Evolutionary conservation across 1,140 invertebrate species (phyloP), one percentile per base, ranked within the genome.

Genomic region (Ylistrum balloti): DNA sequence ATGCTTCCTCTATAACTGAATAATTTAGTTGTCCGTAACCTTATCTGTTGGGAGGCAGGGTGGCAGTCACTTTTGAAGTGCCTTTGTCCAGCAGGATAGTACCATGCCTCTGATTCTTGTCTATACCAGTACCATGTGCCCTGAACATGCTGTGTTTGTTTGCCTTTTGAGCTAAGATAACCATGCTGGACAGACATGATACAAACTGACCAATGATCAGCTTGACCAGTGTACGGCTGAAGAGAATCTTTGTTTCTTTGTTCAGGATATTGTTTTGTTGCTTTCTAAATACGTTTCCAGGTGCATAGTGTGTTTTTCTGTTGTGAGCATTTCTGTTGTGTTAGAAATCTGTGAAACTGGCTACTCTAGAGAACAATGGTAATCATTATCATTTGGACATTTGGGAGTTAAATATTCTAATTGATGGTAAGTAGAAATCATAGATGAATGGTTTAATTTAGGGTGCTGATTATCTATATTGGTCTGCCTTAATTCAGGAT

Each of bases 121-220:
- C 56, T 74, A n/a, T 74, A 9, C 22, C 15, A 74, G 45, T 38
- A 48, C 11, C 56, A 74, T 74, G 56, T 74, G 56, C n/a, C 56
- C n/a, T 74, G n/a, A 17, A 74, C 56, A 74, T 74, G 56, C 22
- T 74, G 56, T 74, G 56, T 74, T 74, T 74, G 56, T 74, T 74
- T 74, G 9, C n/a, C 22, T 74, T 28, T 11, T 28, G 28, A 74
- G 22, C 56, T 28, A 74, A 74, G 56, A 74, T 74, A 74, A 74
- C 56, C 56, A 74, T 74, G 17, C 56, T 74, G 56, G 56, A 74
- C n/a, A 28, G 17, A 56, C 5, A 9, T 17, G 56, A n/a, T 28
- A 74, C 41, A 45, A 45, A 45, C 56, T 74, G 56, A 74, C 56
- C 56, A 28, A 5, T 28, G 13, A 38, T 38, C 35, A 38, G 41